Conservation (phyloP, 2,888 invertebrate genomes). For the Coremacera marginata region DNA sequence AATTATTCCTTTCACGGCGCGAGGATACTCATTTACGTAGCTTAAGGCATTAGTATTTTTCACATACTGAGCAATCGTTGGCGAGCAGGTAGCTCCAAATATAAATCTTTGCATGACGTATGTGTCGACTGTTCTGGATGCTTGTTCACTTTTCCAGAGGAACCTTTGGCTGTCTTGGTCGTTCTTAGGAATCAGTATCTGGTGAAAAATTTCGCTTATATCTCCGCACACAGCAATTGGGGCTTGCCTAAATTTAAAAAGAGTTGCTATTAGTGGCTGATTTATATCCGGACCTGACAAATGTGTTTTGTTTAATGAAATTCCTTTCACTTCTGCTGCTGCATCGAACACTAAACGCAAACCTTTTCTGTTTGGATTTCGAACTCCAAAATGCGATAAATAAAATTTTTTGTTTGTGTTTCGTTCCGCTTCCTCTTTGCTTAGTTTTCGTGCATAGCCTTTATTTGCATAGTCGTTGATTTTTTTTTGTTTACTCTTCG, state of each 20-base stretch:
- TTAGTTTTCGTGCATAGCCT: constrained; percentile 23
- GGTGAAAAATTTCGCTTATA: background rate
- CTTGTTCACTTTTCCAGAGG: background rate
- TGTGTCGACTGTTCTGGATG: background rate
- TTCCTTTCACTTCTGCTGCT: constrained; percentile 22
- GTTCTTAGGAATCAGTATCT: background rate
- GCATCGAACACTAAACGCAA: constrained; percentile 38
- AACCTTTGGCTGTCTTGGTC: background rate
- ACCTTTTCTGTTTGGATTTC: constrained; percentile 33
- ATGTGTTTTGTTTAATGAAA: constrained; percentile 27
- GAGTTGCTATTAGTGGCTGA: constrained; percentile 18
- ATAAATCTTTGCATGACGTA: background rate
- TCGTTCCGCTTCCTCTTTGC: background rate
- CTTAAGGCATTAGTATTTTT: background rate
- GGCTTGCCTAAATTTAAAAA: constrained; percentile 38
- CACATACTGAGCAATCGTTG: constrained; percentile 2
- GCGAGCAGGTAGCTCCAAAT: background rate
- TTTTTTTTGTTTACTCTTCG: background rate
- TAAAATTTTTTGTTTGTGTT: too few relatives aligned
- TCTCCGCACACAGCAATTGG: constrained; percentile 35
- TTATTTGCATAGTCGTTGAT: background rate
- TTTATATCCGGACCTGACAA: constrained; percentile 23
- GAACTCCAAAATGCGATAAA: too few relatives aligned
- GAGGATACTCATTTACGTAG: background rate
- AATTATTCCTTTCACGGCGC: constrained; percentile 1